These are phyloP conservation scores for Hydroisotoma schaefferi DNA, from an alignment of 2,888 invertebrate species.

Conservation along the genomic window DNA sequence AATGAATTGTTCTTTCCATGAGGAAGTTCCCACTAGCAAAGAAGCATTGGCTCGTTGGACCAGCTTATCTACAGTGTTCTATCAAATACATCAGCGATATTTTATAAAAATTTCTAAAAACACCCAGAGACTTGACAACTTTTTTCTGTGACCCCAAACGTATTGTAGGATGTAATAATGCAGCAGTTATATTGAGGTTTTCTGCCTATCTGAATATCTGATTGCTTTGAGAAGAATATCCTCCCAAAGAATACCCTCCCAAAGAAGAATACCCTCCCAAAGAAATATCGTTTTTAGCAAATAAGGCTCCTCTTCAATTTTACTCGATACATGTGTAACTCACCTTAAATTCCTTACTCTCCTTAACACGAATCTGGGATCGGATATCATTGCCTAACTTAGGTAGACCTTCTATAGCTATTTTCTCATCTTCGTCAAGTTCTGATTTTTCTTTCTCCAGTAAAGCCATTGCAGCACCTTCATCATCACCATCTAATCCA, in stretches of 20 bases:
- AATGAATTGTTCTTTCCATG: conserved; percentile 98
- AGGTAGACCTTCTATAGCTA: conserved; percentile 86
- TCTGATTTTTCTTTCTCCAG: conserved; percentile 55
- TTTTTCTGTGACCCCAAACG: too few species aligned
- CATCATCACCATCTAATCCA: conserved; percentile 24
- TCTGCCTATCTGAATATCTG: too few species aligned
- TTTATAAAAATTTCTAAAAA: background rate
- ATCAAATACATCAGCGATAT: background rate
- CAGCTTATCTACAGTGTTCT: conserved; percentile 95
- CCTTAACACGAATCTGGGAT: conserved; percentile 86
- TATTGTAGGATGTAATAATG: too few species aligned
- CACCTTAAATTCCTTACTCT: conserved; percentile 99
- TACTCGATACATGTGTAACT: conserved; percentile 47
- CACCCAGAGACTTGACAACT: background rate
- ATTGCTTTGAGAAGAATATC: too few species aligned
- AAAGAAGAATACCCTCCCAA: too few species aligned
- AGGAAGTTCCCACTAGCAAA: conserved; percentile 84
- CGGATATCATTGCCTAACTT: conserved; percentile 81
- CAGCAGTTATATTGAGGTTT: too few species aligned
- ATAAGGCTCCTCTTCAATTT: too few species aligned
- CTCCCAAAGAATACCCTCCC: too few species aligned
- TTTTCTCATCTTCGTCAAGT: conserved; percentile 75
- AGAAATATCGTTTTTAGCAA: too few species aligned
- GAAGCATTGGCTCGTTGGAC: conserved; percentile 96
- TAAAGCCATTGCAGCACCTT: conserved; percentile 43